Percentiles rank a stretch among this genome's conserved stretches.
Conservation (phyloP, 2,113 vertebrate species). For the Chionis minor region DNA sequence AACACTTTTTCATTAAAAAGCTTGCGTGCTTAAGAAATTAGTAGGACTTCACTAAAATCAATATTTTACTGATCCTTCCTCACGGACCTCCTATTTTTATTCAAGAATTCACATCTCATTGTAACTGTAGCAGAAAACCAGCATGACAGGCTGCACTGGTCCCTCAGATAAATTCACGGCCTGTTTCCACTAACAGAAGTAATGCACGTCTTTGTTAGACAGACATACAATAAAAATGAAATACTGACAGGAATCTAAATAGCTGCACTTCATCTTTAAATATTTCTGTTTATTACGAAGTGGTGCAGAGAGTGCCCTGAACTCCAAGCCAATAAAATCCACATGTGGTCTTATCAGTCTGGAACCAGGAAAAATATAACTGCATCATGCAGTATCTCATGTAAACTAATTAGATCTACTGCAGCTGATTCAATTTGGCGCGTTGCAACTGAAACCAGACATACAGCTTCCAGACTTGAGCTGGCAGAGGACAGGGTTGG, state of each 20-base stretch:
- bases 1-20: not conserved
- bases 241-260: not conserved
- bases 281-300: not conserved
- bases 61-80: not conserved
- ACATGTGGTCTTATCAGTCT: not conserved
- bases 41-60: not conserved
- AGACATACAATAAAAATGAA: not conserved
- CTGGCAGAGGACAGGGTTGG: not conserved
- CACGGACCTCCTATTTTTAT: not conserved
- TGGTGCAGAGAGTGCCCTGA: not conserved
- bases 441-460: not conserved
- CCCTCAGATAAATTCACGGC: not conserved
- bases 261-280: not conserved
- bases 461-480: not conserved
- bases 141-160: not conserved
- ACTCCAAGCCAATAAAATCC: not conserved
- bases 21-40: not conserved
- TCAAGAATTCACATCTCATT: not conserved
- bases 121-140: no score
- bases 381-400: not conserved
- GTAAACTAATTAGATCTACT: not conserved
- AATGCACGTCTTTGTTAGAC: not conserved
- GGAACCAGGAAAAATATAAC: not conserved
- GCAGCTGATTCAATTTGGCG: not conserved
- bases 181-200: not conserved